Conservation (phyloP, 1,140 invertebrate genomes). For the Leptinotarsa lineolata region DNA sequence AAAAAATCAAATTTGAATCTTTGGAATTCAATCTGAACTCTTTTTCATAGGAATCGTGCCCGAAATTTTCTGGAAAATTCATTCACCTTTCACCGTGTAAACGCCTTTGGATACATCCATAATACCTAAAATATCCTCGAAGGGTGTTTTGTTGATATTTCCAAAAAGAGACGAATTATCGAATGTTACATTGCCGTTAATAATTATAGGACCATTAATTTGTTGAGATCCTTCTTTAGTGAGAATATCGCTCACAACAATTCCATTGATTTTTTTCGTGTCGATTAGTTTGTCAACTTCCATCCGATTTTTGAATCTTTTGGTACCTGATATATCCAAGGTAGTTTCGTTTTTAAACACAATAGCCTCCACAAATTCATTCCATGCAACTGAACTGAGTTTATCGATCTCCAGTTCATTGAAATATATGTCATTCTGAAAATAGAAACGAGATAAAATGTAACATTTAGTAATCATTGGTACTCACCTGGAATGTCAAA, state of each 20-base stretch:
- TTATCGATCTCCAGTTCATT: constrained; percentile 42
- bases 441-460: background rate
- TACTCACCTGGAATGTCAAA: constrained; percentile 15
- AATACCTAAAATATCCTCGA: constrained; percentile 39
- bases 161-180: constrained; percentile 36
- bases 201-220: constrained; percentile 40
- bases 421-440: constrained; percentile 43
- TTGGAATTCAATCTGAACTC: too few species aligned
- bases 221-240: constrained; percentile 45
- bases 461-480: too few species aligned
- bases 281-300: constrained; percentile 47
- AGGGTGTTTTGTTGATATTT: constrained; percentile 42
- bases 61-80: background rate
- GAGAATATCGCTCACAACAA: constrained; percentile 48
- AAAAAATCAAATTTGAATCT: too few species aligned
- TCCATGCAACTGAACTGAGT: constrained; percentile 41
- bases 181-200: constrained; percentile 47
- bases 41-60: too few species aligned
- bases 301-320: constrained; percentile 45
- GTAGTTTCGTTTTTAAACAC: constrained; percentile 49
- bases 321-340: constrained; percentile 35
- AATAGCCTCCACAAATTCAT: constrained; percentile 40
- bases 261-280: constrained; percentile 46
- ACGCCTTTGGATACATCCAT: constrained; percentile 34
- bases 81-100: constrained; percentile 39